phyloP scores from a whole-genome alignment of 1,140 invertebrate genomes.

The Philopotamus ludificatus region DNA sequence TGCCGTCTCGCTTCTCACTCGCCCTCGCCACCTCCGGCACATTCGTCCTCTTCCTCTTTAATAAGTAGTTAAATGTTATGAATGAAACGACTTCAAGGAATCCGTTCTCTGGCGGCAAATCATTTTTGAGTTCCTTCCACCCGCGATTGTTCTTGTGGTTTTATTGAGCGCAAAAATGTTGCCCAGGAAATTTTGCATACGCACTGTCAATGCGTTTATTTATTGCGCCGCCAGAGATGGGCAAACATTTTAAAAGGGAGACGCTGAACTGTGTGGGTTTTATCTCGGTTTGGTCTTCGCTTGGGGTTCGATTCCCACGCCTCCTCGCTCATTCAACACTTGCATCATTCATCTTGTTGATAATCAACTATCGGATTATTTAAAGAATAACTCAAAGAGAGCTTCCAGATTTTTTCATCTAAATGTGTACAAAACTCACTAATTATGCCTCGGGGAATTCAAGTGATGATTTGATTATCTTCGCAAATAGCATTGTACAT shows the following conservation, averaged over 20 bases:
- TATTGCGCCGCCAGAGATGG: background rate
- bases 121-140: background rate
- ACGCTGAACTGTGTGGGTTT: conserved; percentile 7
- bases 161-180: too few species aligned
- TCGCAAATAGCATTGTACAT: too few species aligned
- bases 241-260: background rate
- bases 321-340: background rate
- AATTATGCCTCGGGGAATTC: too few species aligned
- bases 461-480: too few species aligned
- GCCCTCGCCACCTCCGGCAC: background rate
- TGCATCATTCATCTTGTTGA: background rate
- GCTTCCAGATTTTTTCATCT: too few species aligned
- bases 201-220: background rate
- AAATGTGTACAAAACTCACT: too few species aligned
- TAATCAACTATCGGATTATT: background rate
- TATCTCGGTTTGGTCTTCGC: conserved; percentile 1
- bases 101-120: background rate
- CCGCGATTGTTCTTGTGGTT: background rate
- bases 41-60: conserved; percentile 15
- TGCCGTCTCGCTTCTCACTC: background rate
- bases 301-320: conserved; percentile 29
- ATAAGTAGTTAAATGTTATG: conserved; percentile 34
- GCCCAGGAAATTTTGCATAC: background rate
- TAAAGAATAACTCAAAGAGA: too few species aligned
- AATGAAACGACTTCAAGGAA: conserved; percentile 38